Evolutionary conservation across 2,113 vertebrate genomes (phyloP).

Genomic region (Gobiocypris rarus): DNA sequence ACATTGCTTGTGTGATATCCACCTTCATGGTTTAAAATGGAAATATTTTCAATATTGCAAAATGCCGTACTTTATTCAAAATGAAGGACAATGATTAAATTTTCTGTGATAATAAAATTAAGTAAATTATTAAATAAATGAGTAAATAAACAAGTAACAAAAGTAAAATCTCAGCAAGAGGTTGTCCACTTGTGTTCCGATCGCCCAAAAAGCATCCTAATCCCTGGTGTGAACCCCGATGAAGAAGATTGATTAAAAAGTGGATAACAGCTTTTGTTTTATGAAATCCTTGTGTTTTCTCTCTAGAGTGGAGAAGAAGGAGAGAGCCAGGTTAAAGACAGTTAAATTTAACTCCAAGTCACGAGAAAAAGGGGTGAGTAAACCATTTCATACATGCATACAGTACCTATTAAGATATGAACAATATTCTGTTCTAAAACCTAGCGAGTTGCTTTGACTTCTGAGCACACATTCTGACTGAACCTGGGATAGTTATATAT

Average conservation of each 20-base stretch:
- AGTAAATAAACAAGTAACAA: too few species aligned
- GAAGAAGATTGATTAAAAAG: not conserved
- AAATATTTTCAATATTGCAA: too few species aligned
- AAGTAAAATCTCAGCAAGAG: too few species aligned
- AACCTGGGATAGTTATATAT: too few species aligned
- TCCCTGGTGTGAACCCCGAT: not conserved
- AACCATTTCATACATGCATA: not conserved
- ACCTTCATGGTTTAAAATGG: too few species aligned
- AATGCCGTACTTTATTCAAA: too few species aligned
- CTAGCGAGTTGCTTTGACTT: constrained; percentile 8
- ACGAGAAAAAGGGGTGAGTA: constrained; percentile 95
- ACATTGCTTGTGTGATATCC: too few species aligned
- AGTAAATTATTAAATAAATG: too few species aligned
- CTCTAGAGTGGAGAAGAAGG: constrained; percentile 95
- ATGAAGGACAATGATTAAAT: too few species aligned
- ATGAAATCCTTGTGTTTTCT: constrained; percentile 41
- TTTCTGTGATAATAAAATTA: too few species aligned
- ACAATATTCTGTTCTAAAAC: constrained; percentile 22
- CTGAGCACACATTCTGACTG: not conserved
- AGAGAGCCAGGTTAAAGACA: constrained; percentile 94
- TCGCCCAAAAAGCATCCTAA: too few species aligned
- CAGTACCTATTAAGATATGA: not conserved
- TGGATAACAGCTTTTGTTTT: not conserved
- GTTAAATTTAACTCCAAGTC: constrained; percentile 98
- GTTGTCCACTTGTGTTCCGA: too few species aligned